Evolutionary conservation across 2,113 vertebrate genomes (phyloP).

Genomic region (Cyanocitta stelleri): DNA sequence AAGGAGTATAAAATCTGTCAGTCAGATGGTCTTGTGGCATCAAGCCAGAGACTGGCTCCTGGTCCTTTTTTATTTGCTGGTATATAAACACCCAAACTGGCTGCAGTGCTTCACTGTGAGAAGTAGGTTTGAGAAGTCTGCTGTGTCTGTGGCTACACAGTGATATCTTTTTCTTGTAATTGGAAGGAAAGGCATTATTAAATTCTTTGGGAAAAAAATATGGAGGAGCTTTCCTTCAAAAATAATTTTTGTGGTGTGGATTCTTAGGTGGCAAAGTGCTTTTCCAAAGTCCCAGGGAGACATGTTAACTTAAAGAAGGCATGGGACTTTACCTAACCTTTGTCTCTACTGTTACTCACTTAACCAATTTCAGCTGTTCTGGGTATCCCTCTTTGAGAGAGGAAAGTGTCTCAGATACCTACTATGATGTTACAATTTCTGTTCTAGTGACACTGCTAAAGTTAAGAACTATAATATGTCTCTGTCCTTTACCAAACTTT

Average conservation of each 20-base stretch:
- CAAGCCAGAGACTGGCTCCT: background rate
- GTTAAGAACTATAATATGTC: background rate
- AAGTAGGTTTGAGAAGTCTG: background rate
- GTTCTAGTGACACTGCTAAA: background rate
- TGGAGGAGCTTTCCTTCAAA: background rate
- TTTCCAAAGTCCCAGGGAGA: background rate
- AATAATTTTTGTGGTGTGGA: background rate
- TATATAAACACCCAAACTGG: background rate
- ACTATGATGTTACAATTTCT: accelerated
- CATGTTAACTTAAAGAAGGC: background rate
- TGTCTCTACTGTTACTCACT: background rate
- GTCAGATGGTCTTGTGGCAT: background rate
- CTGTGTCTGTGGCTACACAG: background rate
- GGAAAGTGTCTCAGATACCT: background rate
- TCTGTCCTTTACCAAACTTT: background rate
- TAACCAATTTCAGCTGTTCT: background rate
- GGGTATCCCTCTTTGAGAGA: background rate
- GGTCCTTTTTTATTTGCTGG: background rate
- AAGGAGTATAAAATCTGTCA: background rate
- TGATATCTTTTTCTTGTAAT: background rate
- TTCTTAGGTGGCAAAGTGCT: background rate
- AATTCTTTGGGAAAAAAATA: background rate
- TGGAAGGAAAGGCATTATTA: background rate
- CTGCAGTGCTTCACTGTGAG: background rate
- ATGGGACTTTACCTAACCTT: background rate